phyloP scores from a whole-genome alignment of 2,113 vertebrate species.

The Xyliphius kryptos region DNA sequence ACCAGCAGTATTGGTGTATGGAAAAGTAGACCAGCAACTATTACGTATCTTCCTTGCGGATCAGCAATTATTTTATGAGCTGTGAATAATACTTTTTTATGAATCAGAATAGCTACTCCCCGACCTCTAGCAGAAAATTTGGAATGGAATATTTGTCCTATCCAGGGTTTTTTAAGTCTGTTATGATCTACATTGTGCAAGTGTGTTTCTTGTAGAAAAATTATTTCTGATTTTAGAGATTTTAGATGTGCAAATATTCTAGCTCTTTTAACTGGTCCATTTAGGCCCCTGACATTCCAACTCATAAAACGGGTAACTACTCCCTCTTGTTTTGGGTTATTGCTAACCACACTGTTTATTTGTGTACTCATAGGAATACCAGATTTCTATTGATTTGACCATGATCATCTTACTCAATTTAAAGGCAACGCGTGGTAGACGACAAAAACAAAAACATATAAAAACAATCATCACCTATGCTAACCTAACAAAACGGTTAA shows the following conservation, averaged over 20 bases:
- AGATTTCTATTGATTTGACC: no score
- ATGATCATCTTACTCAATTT: no score
- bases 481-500: no score
- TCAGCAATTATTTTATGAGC: neutral
- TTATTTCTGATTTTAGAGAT: slow-evolving; percentile 6
- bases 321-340: neutral
- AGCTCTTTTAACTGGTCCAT: slow-evolving; percentile 9
- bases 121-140: slow-evolving; percentile 11
- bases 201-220: slow-evolving; percentile 19
- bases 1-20: neutral
- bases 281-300: neutral
- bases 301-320: neutral
- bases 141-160: slow-evolving; percentile 12
- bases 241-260: slow-evolving; percentile 5
- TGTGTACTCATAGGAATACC: no score
- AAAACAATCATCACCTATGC: no score
- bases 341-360: no score
- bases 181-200: no score
- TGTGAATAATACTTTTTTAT: slow-evolving; percentile 2
- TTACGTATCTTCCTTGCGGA: neutral
- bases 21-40: neutral
- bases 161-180: slow-evolving; percentile 10
- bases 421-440: no score
- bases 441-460: no score
- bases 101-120: slow-evolving; percentile 6